phyloP scores from a whole-genome alignment of 2,888 invertebrate species.

The Aphidoletes aphidimyza region DNA sequence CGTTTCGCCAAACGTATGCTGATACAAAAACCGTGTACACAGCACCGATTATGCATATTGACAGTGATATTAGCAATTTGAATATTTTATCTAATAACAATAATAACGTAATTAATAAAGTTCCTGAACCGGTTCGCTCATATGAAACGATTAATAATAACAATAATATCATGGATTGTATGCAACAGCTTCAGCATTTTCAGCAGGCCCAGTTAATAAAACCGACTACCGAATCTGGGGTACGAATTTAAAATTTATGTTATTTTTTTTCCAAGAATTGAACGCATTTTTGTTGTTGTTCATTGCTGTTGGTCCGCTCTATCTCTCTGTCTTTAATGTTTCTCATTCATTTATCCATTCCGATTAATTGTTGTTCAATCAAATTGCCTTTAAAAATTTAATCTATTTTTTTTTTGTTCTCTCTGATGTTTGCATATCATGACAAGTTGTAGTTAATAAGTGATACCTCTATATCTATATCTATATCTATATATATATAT shows the following conservation, averaged over 20 bases:
- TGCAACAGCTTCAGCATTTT: conserved; percentile 52
- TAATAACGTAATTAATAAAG: conserved; percentile 51
- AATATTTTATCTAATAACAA: conserved; percentile 52
- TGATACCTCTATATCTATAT: too few species aligned
- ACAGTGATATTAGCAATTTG: conserved; percentile 47
- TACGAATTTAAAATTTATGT: conserved; percentile 34
- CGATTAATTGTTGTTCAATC: too few species aligned
- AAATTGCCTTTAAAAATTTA: too few species aligned
- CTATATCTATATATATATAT: too few species aligned
- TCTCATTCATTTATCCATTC: too few species aligned
- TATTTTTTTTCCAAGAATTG: background rate
- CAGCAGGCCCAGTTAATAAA: conserved; percentile 33
- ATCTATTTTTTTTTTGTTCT: too few species aligned
- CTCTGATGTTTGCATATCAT: too few species aligned
- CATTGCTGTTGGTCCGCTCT: background rate
- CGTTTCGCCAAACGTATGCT: background rate
- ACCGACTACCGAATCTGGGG: conserved; percentile 50
- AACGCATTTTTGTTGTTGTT: background rate
- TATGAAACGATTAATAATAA: conserved; percentile 53
- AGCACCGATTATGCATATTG: conserved; percentile 43
- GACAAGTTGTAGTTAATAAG: too few species aligned
- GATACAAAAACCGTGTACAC: conserved; percentile 40
- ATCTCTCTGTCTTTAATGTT: background rate
- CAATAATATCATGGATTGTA: conserved; percentile 43
- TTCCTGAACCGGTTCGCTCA: conserved; percentile 41